These are phyloP conservation scores for Premnoplex brunnescens DNA, from an alignment of 2,797 vertebrate genomes.

Conservation along the genomic window DNA sequence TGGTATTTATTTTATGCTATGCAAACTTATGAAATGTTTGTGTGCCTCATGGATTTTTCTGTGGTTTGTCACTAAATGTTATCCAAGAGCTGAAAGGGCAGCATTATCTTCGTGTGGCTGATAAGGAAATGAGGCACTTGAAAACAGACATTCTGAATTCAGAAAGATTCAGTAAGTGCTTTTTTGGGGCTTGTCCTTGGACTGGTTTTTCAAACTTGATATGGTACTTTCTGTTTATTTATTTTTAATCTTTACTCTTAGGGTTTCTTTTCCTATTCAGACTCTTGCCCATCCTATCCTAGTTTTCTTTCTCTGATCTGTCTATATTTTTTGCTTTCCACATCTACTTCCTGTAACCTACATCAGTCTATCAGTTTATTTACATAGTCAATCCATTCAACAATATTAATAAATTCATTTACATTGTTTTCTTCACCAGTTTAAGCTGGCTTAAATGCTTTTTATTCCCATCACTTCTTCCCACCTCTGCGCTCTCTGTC, in stretches of 20 bases:
- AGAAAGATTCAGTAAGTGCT: not conserved
- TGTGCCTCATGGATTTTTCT: not conserved
- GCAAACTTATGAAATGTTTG: not conserved
- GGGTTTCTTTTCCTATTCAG: not conserved
- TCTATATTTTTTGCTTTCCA: not conserved
- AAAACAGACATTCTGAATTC: not conserved
- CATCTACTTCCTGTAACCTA: not conserved
- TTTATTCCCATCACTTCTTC: not conserved
- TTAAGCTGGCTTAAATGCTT: not conserved
- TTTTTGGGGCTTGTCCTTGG: not conserved
- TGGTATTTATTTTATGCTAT: not conserved
- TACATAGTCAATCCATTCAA: not conserved
- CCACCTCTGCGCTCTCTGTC: not conserved
- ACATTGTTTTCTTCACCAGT: not conserved
- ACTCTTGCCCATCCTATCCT: not conserved
- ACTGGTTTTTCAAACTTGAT: not conserved
- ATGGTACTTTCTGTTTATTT: not conserved
- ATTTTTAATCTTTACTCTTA: not conserved
- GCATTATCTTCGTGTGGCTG: not conserved
- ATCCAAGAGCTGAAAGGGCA: constrained; percentile 7
- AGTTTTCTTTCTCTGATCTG: not conserved
- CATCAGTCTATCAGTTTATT: not conserved
- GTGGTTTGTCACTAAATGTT: not conserved
- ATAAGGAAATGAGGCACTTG: constrained; percentile 11
- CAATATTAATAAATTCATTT: not conserved